Conservation (phyloP, 2,888 invertebrate species). For the Xestia c-nigrum region DNA sequence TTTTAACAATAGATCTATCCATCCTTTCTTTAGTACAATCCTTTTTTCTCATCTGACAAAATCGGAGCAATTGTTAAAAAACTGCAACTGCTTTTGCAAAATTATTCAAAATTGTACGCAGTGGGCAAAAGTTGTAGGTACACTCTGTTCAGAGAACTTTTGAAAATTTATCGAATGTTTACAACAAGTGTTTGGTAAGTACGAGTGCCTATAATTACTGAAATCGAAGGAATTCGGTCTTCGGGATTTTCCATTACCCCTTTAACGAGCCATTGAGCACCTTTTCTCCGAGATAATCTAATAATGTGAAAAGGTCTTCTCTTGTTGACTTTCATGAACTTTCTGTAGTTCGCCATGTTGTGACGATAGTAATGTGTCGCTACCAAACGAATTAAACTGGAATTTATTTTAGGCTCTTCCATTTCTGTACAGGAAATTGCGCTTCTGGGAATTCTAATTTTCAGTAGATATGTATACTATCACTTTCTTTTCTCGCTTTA, state of each 20-base stretch:
- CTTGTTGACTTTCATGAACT: not conserved
- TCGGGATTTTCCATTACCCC: not conserved
- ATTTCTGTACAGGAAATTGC: constrained; percentile 43
- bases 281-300: constrained; percentile 27
- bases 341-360: constrained; percentile 24
- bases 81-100: not conserved
- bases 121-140: not conserved
- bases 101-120: not conserved
- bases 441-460: not conserved
- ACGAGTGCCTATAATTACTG: not conserved
- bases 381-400: constrained; percentile 43
- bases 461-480: not conserved
- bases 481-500: not conserved
- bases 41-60: not conserved
- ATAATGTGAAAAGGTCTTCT: constrained; percentile 1
- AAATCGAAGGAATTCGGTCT: not conserved
- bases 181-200: not conserved
- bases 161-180: not conserved
- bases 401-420: constrained; percentile 53
- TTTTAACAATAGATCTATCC: not conserved
- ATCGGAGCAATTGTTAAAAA: not conserved
- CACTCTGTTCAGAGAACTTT: not conserved
- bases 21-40: not conserved
- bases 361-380: constrained; percentile 14
- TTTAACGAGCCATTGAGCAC: not conserved